These are phyloP conservation scores for Canis aureus DNA, from an alignment of 2,113 vertebrate species.

Conservation along the genomic window DNA sequence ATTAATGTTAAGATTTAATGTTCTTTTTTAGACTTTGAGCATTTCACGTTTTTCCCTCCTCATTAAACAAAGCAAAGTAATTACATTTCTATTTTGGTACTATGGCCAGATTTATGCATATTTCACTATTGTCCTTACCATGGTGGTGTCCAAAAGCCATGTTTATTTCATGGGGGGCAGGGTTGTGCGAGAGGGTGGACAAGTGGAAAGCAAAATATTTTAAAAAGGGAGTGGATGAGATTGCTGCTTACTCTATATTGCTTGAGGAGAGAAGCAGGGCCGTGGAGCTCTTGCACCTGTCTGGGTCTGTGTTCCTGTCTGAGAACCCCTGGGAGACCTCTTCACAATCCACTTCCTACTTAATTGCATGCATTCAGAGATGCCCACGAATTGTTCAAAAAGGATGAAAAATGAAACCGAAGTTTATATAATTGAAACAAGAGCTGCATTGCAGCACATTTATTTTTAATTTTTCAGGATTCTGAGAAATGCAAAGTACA, in stretches of 20 bases:
- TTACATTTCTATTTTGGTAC: not conserved
- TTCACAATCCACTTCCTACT: not conserved
- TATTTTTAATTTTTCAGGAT: constrained; percentile 76
- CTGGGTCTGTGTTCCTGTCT: not conserved
- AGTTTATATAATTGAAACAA: constrained; percentile 54
- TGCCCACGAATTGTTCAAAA: not conserved
- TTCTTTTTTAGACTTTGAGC: not conserved
- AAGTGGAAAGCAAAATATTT: not conserved
- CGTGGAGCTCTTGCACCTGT: fast-evolving
- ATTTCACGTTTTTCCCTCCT: not conserved
- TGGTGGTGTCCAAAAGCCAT: not conserved
- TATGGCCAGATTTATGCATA: not conserved
- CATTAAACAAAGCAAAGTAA: not conserved
- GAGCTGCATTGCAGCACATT: constrained; percentile 41
- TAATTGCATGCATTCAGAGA: not conserved
- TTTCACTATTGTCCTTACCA: not conserved
- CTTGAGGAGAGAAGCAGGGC: not conserved
- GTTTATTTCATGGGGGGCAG: not conserved
- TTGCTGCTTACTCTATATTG: not conserved
- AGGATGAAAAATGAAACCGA: not conserved
- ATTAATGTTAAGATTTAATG: not conserved
- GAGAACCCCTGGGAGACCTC: not conserved
- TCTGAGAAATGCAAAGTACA: constrained; percentile 72
- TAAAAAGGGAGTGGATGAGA: fast-evolving
- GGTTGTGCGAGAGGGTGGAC: not conserved